Evolutionary conservation across 1,140 invertebrate genomes (phyloP).

Genomic region (Drosophila parabipectinata): DNA sequence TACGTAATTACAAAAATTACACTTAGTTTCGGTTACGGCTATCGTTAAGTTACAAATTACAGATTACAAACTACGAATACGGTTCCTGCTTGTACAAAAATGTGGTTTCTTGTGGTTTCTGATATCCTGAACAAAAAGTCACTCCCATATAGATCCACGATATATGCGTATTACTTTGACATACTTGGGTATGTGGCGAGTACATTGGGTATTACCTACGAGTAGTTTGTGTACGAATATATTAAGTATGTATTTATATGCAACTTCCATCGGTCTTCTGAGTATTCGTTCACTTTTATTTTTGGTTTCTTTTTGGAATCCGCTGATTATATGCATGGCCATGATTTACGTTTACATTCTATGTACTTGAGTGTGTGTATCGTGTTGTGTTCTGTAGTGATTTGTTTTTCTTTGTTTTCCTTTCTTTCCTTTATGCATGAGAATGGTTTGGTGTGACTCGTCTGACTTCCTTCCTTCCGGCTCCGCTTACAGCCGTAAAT

Average conservation of each 20-base stretch:
- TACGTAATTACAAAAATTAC: slow-evolving; percentile 68
- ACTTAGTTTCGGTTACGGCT: slow-evolving; percentile 43
- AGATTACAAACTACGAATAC: slow-evolving; percentile 56
- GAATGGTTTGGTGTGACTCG: slow-evolving; percentile 57
- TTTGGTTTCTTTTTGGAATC: slow-evolving; percentile 71
- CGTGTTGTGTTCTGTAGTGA: slow-evolving; percentile 29
- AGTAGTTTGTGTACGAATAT: slow-evolving; percentile 39
- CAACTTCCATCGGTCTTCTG: slow-evolving; percentile 67
- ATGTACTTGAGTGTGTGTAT: slow-evolving; percentile 39
- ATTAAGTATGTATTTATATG: slow-evolving; percentile 55
- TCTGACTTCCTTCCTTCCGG: slow-evolving; percentile 15
- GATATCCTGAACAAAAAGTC: slow-evolving; percentile 35
- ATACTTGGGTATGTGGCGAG: slow-evolving; percentile 7
- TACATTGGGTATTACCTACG: slow-evolving; percentile 46
- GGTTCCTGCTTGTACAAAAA: slow-evolving; percentile 62
- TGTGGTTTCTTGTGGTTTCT: slow-evolving; percentile 20
- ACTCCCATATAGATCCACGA: slow-evolving; percentile 33
- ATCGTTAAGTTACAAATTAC: slow-evolving; percentile 50
- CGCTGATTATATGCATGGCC: slow-evolving; percentile 81
- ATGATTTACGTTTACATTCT: slow-evolving; percentile 77
- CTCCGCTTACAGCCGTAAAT: slow-evolving; percentile 70
- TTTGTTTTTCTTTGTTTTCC: slow-evolving; percentile 26
- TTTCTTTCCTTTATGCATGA: slow-evolving; percentile 35
- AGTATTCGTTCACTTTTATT: slow-evolving; percentile 57
- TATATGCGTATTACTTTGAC: slow-evolving; percentile 24